Conservation (phyloP, 2,888 invertebrate genomes). For the Catocala nupta region DNA sequence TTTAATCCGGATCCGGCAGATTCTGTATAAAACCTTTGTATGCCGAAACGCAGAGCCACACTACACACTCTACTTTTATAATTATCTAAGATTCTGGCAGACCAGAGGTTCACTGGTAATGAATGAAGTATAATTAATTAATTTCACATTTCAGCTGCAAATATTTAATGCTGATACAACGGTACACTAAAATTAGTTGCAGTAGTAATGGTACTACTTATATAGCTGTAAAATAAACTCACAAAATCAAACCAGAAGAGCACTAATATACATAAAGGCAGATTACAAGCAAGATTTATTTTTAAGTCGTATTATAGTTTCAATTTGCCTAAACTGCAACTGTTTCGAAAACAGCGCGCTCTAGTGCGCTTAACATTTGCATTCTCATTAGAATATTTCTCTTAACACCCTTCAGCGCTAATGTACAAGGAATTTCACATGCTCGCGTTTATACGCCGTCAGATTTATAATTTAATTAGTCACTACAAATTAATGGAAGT, state of each 20-base stretch:
- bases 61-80: too few species aligned
- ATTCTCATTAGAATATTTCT: constrained; percentile 67
- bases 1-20: too few species aligned
- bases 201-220: too few species aligned
- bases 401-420: constrained; percentile 51
- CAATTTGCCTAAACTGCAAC: constrained; percentile 55
- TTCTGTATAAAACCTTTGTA: too few species aligned
- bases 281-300: constrained; percentile 37
- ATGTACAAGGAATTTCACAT: constrained; percentile 32
- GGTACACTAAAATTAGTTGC: too few species aligned
- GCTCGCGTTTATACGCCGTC: constrained; percentile 2
- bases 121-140: too few species aligned
- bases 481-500: constrained; percentile 21
- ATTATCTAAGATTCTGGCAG: too few species aligned
- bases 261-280: constrained; percentile 10
- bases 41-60: too few species aligned
- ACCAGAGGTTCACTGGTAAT: too few species aligned
- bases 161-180: too few species aligned
- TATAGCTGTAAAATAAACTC: neutral
- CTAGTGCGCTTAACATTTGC: constrained; percentile 64
- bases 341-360: constrained; percentile 53
- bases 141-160: too few species aligned
- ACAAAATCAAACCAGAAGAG: neutral
- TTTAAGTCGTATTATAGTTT: constrained; percentile 43
- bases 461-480: constrained; percentile 31